Percentiles rank a stretch among this genome's conserved stretches.
phyloP scores from a whole-genome alignment of 2,888 invertebrate species.

The Acleris emargana region DNA sequence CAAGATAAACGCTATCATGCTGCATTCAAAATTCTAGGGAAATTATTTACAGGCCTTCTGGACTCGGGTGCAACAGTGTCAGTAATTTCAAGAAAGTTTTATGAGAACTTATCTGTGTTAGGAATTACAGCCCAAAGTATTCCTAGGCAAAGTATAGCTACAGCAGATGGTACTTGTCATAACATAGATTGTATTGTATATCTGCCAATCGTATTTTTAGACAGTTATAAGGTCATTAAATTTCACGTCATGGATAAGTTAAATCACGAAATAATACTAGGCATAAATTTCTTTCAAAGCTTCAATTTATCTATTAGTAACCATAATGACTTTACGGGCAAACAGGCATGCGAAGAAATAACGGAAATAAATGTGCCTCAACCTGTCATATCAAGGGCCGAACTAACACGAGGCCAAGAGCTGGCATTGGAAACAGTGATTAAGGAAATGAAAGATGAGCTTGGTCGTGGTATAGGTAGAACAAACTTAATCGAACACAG shows the following conservation, averaged over 20 bases:
- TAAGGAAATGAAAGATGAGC: not conserved
- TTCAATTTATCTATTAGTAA: too few relatives aligned
- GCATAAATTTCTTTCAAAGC: too few relatives aligned
- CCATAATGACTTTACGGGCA: not conserved
- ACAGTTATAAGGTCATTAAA: not conserved
- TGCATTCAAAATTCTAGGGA: too few relatives aligned
- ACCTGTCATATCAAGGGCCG: not conserved
- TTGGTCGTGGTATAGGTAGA: not conserved
- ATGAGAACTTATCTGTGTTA: too few relatives aligned
- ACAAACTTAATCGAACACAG: not conserved
- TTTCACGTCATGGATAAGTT: not conserved
- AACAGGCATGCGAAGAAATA: not conserved
- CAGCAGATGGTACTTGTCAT: too few relatives aligned
- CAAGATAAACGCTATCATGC: too few relatives aligned
- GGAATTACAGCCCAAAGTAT: too few relatives aligned
- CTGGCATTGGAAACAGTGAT: not conserved
- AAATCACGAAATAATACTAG: not conserved
- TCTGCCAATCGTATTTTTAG: not conserved
- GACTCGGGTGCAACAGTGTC: too few relatives aligned
- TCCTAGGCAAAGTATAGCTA: too few relatives aligned
- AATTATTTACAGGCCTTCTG: too few relatives aligned
- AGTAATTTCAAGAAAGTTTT: too few relatives aligned
- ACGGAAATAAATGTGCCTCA: not conserved
- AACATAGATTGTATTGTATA: too few relatives aligned
- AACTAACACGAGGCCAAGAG: not conserved